Evolutionary conservation across 2,888 invertebrate species (phyloP), one percentile per base, ranked within the genome.

Genomic region (Lepidocyrtoides sp.): DNA sequence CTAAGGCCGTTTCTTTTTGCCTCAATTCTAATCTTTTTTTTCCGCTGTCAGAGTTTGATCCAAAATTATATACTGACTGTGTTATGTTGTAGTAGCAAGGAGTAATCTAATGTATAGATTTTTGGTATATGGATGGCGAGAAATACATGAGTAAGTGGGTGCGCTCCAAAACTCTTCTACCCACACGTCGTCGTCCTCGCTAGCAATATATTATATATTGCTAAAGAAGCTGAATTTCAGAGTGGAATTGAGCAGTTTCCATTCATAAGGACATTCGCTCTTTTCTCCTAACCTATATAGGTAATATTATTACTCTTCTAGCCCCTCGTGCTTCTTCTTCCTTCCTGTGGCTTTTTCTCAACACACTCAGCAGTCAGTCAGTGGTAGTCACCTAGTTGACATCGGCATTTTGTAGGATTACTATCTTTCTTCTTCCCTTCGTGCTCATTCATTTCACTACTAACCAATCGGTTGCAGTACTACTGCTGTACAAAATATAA

Each of bases 381-480:
- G 54, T 36, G 26, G 51, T 81, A 88, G 81, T 81, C 69, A 81
- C 69, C 81, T 69, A 81, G 88, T 72, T 88, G 88, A 88, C 88
- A 82, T 88, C 41, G 88, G 88, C 26, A 88, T 88, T 88, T 88
- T 88, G 81, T 88, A 82, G 88, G 88, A 81, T 88, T 88, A 81
- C 81, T 57, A 63, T 79, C 63, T 41, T 41, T 26, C 36, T 29
- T 10, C n/a, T 26, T 51, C 36, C 1, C 44, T 17, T 17, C n/a
- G n/a, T 14, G 12, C n/a, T 69, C 41, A 23, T 44, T 75, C 17
- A 36, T 36, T 36, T 7, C 7, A 7, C 36, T 36, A n/a, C n/a
- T 29, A 63, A 29, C 63, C 29, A 63, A 63, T 57, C 63, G 23
- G 23, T 54, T 57, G n/a, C n/a, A n/a, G n/a, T n/a, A n/a, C n/a